These are phyloP conservation scores for Apamea anceps DNA, from an alignment of 2,888 invertebrate genomes.

Conservation along the genomic window DNA sequence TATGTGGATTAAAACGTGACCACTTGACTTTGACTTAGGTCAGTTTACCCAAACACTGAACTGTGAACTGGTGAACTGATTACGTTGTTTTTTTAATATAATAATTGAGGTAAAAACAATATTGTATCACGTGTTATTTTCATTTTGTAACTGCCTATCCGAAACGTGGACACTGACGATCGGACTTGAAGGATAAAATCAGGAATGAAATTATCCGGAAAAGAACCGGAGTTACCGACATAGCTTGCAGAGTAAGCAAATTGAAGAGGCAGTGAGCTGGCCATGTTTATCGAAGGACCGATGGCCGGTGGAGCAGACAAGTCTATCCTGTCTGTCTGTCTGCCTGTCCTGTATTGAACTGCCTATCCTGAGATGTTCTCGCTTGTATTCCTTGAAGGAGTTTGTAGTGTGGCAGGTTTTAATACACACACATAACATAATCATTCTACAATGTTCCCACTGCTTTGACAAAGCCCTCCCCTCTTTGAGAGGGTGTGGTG, in stretches of 20 bases:
- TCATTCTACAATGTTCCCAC: neutral
- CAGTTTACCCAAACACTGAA: slow-evolving; percentile 42
- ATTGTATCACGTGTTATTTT: slow-evolving; percentile 34
- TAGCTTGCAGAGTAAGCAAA: too few relatives aligned
- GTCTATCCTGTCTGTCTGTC: too few relatives aligned
- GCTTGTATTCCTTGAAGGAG: neutral
- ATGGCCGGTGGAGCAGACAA: too few relatives aligned
- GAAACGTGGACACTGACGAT: too few relatives aligned
- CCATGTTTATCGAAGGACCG: too few relatives aligned
- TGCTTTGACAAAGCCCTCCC: too few relatives aligned
- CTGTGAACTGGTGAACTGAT: slow-evolving; percentile 18
- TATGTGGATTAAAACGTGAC: slow-evolving; percentile 28
- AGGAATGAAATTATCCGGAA: too few relatives aligned
- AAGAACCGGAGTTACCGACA: too few relatives aligned
- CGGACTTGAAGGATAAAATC: too few relatives aligned
- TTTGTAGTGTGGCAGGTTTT: neutral
- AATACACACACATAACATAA: neutral
- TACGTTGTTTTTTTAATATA: slow-evolving; percentile 44
- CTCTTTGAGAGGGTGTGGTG: too few relatives aligned
- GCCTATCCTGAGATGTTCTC: neutral
- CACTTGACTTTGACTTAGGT: slow-evolving; percentile 56
- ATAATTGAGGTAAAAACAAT: neutral
- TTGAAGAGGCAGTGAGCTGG: too few relatives aligned
- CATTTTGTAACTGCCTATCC: slow-evolving; percentile 8
- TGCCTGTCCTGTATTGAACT: too few relatives aligned